Conservation (phyloP, 1,140 invertebrate species). For the Idris sp. region DNA sequence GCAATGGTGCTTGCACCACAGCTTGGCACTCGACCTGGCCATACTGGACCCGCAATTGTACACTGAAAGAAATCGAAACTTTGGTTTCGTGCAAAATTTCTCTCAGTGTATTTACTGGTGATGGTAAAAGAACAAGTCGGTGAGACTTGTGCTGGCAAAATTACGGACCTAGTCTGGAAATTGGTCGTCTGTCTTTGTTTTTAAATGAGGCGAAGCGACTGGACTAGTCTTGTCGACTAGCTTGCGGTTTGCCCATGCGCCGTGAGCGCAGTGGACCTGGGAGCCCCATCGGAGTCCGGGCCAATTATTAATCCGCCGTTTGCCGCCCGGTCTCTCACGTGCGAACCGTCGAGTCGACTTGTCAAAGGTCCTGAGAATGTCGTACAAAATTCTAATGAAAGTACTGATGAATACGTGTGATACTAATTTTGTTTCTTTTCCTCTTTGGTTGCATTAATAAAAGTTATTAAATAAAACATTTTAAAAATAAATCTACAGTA, state of each 20-base stretch:
- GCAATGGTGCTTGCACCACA: background rate
- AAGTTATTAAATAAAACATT: no score
- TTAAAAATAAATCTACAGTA: no score
- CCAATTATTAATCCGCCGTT: conserved; percentile 55
- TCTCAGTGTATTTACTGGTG: no score
- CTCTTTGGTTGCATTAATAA: no score
- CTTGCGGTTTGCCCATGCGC: conserved; percentile 77
- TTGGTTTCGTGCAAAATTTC: no score
- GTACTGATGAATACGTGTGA: no score
- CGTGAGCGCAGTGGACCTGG: conserved; percentile 74
- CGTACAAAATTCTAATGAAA: no score
- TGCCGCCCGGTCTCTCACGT: conserved; percentile 32
- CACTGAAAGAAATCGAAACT: no score
- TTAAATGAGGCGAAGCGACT: conserved; percentile 72
- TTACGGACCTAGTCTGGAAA: conserved; percentile 24
- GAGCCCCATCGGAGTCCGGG: conserved; percentile 67
- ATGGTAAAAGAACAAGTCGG: background rate
- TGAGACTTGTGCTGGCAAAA: conserved; percentile 1
- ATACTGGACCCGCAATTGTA: conserved; percentile 6
- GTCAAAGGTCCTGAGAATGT: background rate
- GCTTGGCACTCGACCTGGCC: conserved; percentile 36
- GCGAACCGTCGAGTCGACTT: conserved; percentile 19
- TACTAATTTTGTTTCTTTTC: no score
- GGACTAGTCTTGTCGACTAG: conserved; percentile 77
- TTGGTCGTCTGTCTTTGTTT: conserved; percentile 42